These are phyloP conservation scores for Marcusenius ussheri DNA, from an alignment of 2,113 vertebrate genomes.

Conservation along the genomic window DNA sequence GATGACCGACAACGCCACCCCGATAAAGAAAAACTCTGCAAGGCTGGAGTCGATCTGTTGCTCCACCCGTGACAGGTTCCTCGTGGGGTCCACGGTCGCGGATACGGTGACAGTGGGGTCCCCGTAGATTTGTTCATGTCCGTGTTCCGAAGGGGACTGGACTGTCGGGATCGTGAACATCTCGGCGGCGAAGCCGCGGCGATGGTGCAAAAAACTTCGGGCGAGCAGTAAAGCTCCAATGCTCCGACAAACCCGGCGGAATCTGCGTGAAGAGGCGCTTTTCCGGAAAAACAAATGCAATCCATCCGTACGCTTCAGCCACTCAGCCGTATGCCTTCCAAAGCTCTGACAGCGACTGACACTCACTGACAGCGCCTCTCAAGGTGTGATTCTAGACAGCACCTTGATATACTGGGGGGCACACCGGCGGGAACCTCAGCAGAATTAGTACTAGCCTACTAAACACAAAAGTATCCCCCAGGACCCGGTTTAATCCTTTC, in stretches of 20 bases:
- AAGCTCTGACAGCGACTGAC: too few relatives aligned
- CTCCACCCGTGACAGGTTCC: slow-evolving; percentile 10
- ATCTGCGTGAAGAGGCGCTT: background rate
- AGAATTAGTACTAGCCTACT: background rate
- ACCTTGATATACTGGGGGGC: background rate
- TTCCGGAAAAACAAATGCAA: background rate
- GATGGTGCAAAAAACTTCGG: background rate
- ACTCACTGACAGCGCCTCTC: background rate
- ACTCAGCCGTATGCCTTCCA: background rate
- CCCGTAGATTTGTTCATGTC: background rate
- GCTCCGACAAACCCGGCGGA: background rate
- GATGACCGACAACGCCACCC: slow-evolving; percentile 22
- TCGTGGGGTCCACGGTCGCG: background rate
- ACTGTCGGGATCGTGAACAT: slow-evolving; percentile 13
- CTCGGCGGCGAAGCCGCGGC: background rate
- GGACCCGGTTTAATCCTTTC: background rate
- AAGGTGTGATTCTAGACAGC: background rate
- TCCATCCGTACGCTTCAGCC: background rate
- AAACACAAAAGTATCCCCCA: background rate
- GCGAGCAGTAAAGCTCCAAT: background rate
- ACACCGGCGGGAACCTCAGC: background rate
- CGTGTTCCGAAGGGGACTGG: background rate
- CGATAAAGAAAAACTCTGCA: slow-evolving; percentile 21
- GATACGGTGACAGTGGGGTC: background rate
- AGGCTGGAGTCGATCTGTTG: slow-evolving; percentile 1